phyloP scores from a whole-genome alignment of 2,888 invertebrate genomes.

The Liopterus haemorrhoidalis region DNA sequence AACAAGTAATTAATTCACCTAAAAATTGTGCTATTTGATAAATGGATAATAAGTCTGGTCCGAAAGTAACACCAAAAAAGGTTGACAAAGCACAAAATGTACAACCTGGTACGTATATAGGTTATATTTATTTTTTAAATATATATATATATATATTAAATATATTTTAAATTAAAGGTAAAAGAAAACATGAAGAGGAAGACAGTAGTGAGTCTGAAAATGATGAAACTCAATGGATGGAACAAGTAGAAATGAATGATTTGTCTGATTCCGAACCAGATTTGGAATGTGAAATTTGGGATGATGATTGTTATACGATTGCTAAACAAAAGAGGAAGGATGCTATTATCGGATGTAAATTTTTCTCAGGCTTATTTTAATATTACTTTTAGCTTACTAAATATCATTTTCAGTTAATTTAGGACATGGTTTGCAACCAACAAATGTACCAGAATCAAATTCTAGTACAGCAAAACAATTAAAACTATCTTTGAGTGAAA shows the following conservation, averaged over 20 bases:
- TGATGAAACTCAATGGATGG: constrained; percentile 17
- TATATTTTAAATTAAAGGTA: neutral
- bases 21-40: too few relatives aligned
- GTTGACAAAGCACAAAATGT: too few relatives aligned
- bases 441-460: constrained; percentile 32
- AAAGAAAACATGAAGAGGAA: constrained; percentile 5
- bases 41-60: too few relatives aligned
- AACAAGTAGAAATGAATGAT: constrained; percentile 15
- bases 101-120: too few relatives aligned
- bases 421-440: constrained; percentile 41
- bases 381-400: constrained; percentile 18
- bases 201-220: neutral
- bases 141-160: neutral
- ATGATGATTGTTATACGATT: constrained; percentile 36
- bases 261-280: constrained; percentile 40
- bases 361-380: constrained; percentile 6
- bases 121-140: constrained; percentile 5
- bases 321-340: constrained; percentile 15
- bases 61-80: too few relatives aligned
- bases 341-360: constrained; percentile 22
- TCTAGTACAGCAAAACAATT: constrained; percentile 34
- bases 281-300: constrained; percentile 40
- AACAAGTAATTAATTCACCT: too few relatives aligned
- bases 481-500: constrained; percentile 28
- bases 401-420: constrained; percentile 25